Base-by-base conservation (phyloP, 2,888 invertebrate genomes). In the Spialia ferax region DNA sequence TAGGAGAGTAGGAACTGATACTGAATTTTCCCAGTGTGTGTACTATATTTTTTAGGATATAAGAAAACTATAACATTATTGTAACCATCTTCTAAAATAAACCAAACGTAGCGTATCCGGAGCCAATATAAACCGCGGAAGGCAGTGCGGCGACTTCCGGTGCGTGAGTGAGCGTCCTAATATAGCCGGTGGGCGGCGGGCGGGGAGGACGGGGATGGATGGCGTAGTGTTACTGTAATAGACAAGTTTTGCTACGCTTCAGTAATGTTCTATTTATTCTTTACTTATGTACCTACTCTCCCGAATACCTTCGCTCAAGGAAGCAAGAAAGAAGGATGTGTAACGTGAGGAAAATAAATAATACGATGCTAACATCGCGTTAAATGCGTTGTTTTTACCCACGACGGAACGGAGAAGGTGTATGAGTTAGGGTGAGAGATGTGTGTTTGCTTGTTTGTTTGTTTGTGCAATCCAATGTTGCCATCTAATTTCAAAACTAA, bases 91-190 rank as follows among this genome's bases (percentile, higher is more conserved):
- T 54, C 29, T 55, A 45, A 57, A 65, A 26, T 23, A 50, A 65
- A 57, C 56, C 57, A 50, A 57, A 50, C 56, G 23, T 50, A 65
- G 57, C 20, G 23, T 56, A 57, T 65, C 65, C 65, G 65, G 52
- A n/a, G 52, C 59, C 52, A 66, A 66, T 66, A 66, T 60, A 60
- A 65, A 60, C 65, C 59, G 65, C 65, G 65, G 59, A 59, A 66
- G 65, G 65, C 59, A 48, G 57, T 57, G 57, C 56, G 79, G 75
- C 74, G 70, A 79, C 79, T 83, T 85, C 85, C 85, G 81, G 81
- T 83, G 86, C 83, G 84, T 84, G 84, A 78, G 71, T 61, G 69
- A 71, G 72, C 66, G 56, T 67, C 76, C 74, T 74, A 73, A 75
- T 75, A 73, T 74, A 74, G 70, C 68, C 35, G 42, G 64, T 18